A percentile compares a stretch with the other conserved stretches of the same genome.
These are phyloP conservation scores for Dioctria rufipes DNA, from an alignment of 2,888 invertebrate species.

Conservation along the genomic window DNA sequence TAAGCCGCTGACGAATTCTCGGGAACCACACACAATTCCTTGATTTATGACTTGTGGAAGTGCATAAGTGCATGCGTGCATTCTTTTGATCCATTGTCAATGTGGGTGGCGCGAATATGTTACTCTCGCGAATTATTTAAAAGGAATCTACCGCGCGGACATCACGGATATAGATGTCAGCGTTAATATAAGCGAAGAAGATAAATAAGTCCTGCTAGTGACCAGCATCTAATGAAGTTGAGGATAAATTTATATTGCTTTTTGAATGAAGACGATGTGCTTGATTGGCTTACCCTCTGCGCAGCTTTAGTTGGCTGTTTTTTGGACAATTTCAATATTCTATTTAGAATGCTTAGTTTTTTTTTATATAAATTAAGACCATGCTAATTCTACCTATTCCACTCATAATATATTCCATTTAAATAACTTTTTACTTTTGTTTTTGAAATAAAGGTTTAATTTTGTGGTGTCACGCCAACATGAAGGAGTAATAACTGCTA, in stretches of 20 bases:
- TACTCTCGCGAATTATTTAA: conserved; percentile 18
- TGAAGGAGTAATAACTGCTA: no score
- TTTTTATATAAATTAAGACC: no score
- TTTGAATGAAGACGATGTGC: conserved; percentile 12
- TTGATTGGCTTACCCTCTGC: no score
- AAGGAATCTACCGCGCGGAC: not conserved
- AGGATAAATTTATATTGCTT: conserved; percentile 45
- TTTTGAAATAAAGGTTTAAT: no score
- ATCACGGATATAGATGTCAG: conserved; percentile 50
- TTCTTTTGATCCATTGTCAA: conserved; percentile 51
- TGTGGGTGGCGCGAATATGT: conserved; percentile 42
- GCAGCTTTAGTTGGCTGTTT: no score
- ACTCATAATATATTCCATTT: no score
- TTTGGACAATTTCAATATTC: no score
- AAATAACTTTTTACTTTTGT: no score
- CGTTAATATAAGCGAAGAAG: conserved; percentile 39
- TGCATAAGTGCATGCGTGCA: conserved; percentile 55
- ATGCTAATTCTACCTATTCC: no score
- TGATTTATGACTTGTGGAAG: conserved; percentile 57
- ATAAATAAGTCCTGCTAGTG: conserved; percentile 12
- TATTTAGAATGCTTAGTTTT: no score
- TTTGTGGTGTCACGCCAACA: no score
- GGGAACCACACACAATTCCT: conserved; percentile 51
- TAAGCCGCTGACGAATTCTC: conserved; percentile 55
- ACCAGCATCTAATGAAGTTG: conserved; percentile 26